Evolutionary conservation across 2,888 invertebrate species (phyloP), one percentile per base, ranked within the genome.

Genomic region (Eupithecia subfuscata): DNA sequence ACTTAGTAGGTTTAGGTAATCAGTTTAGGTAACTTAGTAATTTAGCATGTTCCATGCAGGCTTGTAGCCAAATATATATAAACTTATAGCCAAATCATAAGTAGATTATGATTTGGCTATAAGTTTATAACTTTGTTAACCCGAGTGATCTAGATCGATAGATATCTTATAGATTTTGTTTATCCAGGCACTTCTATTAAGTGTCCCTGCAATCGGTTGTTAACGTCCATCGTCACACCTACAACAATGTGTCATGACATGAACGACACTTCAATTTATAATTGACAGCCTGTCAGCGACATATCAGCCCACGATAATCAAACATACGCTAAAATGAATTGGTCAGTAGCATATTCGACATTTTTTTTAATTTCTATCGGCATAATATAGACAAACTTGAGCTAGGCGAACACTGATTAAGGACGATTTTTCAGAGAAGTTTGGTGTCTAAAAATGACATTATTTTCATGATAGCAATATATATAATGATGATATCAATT

Each of bases 221-320:
- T 64, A 69, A 48, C 69, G 69, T 69, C 63, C 63, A 74, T 74
- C 69, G 43, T 45, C 73, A 69, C 48, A 18, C 14, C 14, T n/a
- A 69, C 34, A 64, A 69, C 69, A 69, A 30, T 69, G 63, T 64
- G 63, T 64, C 68, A 68, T 12, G 63, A 34, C n/a, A n/a, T n/a
- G n/a, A n/a, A n/a, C n/a, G n/a, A n/a, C 73, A 68, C 60, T 45
- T 68, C 40, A 73, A 73, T 69, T 63, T 69, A 63, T 69, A 73
- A 73, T 74, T 74, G 73, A 74, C 73, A 74, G 69, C 73, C 40
- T 64, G 69, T 63, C 63, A 74, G 22, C 43, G 67, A 68, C 68
- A 72, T 60, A 40, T 73, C 60, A 34, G 45, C 63, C 63, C 16
- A 69, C 48, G 18, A 69, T 37, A 64, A 73, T 40, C 30, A 34